Evolutionary conservation across 2,797 vertebrate genomes (phyloP), one percentile per base, ranked within the genome.

Genomic region (Crax fasciolata): DNA sequence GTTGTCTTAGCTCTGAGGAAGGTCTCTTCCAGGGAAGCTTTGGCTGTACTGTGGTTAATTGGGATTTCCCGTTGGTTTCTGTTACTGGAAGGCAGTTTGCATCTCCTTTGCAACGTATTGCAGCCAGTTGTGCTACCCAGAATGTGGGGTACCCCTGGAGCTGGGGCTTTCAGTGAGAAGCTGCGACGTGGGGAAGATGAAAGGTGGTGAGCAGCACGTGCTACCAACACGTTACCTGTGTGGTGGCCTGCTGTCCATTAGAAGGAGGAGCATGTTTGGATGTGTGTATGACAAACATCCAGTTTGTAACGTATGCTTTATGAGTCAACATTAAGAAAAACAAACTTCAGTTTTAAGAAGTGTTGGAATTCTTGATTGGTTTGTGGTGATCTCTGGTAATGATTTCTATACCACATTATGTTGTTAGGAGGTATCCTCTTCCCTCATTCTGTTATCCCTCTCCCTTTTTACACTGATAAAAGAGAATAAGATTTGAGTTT

Each of bases 221-320:
- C n/a, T 30, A 41, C 58, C n/a, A 68, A 32, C 11, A 11, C 1
- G 0, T 57, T 25, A 13, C 28, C 58, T 72, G 25, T 1, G 0
- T 25, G 0, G 6, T 62, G 68, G 15, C 23, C 75, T 59, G 8
- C n/a, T 55, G 81, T 28, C 63, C 35, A 6, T 4, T 28, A 46
- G 65, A 55, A 54, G 6, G 24, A 49, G 30, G 43, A 63, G 32
- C 30, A 4, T 7, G 0, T 72, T 48, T 14, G 59, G 51, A 11
- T 63, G 11, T 17, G 24, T 28, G 25, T n/a, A 24, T 54, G 74
- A 66, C 30, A 43, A 13, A 25, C 43, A 28, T 0, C 27, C 54
- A 14, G 24, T 46, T 61, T 49, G 62, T 63, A 62, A 58, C 11
- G 13, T 39, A 59, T 44, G 12, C 20, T 55, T 35, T 59, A 25